Base-by-base conservation (phyloP, 1,140 invertebrate species). In the Catajapyx aquilonaris region DNA sequence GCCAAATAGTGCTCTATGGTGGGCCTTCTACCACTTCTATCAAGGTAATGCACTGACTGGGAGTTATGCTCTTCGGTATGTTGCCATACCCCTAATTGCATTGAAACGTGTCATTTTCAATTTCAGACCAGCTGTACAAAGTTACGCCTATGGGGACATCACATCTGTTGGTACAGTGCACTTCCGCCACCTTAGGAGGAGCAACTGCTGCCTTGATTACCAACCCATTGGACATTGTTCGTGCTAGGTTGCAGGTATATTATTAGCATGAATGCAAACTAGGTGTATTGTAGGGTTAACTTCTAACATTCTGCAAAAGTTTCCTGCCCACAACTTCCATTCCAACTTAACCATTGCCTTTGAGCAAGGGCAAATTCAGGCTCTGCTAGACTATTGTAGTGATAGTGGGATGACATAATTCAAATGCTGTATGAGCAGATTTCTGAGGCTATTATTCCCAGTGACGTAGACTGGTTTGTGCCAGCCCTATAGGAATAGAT, bases 1-100 rank as follows among this genome's bases (percentile, higher is more conserved):
- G 40, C 88, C 90, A 5, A 94, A 88, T 55, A 90, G 84, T 40
- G 90, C 87, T 9, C 64, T 94, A 16, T 96, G 90, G 88, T 96
- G 90, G 90, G 76, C 75, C 21, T 79, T 94, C 46, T 96, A 95
- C 62, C 85, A 87, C 40, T 65, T 79, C 32, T 95, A 93, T 60
- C 85, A 90, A 72, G 84, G 86, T 91, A 62, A 56, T n/a, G n/a
- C n/a, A n/a, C n/a, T n/a, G 46, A 20, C 2, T 38, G 18, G 17
- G n/a, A 10, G 13, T 28, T 28, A 28, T 7, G 23, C n/a, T n/a
- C n/a, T n/a, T n/a, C n/a, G n/a, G n/a, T n/a, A n/a, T n/a, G n/a
- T n/a, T n/a, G n/a, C n/a, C n/a, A n/a, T n/a, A n/a, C n/a, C n/a
- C n/a, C n/a, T n/a, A n/a, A 28, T 13, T 9, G 23, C 7, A 9